Evolutionary conservation across 2,888 invertebrate species (phyloP), one percentile per base, ranked within the genome.

Genomic region (Epirrhoe tristata): DNA sequence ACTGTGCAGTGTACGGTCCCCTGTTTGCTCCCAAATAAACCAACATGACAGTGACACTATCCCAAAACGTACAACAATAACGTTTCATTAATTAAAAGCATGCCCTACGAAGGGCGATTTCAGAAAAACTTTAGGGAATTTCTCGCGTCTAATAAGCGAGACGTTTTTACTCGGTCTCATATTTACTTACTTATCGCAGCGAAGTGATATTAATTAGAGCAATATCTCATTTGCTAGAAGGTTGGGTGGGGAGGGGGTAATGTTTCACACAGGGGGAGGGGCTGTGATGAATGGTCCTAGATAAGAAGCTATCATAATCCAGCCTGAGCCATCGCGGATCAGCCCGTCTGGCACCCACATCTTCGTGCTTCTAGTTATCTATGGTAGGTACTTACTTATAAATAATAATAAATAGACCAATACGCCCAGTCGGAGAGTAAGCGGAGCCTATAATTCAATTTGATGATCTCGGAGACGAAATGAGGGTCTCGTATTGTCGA

Each of bases 191-290:
- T 1, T 3, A 69, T 71, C 63, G 60, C 67, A 69, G 74, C 73
- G 73, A 75, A 78, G 78, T 72, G 70, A 75, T 81, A 84, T 82
- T 85, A 83, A 85, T 85, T 84, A 84, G 80, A 76, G 81, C 78
- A 70, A 83, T 84, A 79, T 83, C 81, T 82, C 82, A 81, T 77
- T 76, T 71, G 72, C 62, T 67, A 59, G 63, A 69, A 58, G 54
- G 66, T 66, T 3, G 10, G 39, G 24, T 24, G 24, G 24, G 57
- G 48, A 2, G 31, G 39, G 12, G 39, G 58, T 32, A 12, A 46
- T 17, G 16, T 48, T 53, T 10, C 31, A 51, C 6, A 50, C 24
- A 16, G 52, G 32, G 46, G 10, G 36, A 5, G 46, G 32, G 48
- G 59, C 4, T 12, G 58, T 52, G 62, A 66, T 77, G 77, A 76